phyloP scores from a whole-genome alignment of 35 echinoderm and acorn worm species.

The Heliocidaris tuberculata region DNA sequence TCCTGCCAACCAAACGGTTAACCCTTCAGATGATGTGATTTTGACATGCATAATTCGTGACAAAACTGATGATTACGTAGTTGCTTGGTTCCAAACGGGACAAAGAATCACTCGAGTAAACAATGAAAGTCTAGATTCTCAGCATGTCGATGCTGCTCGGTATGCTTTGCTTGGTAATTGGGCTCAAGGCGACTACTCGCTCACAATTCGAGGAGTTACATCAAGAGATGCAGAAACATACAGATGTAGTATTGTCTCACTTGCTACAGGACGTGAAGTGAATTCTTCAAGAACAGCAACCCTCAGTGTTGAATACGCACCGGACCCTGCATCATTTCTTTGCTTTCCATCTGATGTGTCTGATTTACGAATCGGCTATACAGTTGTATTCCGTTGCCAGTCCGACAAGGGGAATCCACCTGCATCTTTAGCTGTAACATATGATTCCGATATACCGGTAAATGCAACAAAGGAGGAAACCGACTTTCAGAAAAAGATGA shows the following conservation, averaged over 20 bases:
- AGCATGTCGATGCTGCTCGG: neutral
- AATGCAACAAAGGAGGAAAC: no score
- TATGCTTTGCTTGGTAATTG: neutral
- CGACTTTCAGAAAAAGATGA: no score
- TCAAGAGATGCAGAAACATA: no score
- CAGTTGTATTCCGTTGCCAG: neutral
- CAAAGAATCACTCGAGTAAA: neutral
- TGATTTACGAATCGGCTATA: no score
- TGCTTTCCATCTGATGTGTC: no score
- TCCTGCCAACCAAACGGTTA: neutral
- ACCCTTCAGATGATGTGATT: neutral
- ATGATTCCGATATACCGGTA: neutral
- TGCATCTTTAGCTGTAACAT: neutral
- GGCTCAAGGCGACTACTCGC: neutral
- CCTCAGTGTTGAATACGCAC: no score
- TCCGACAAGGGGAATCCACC: neutral
- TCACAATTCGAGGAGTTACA: no score
- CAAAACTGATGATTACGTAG: neutral
- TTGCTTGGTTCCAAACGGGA: neutral
- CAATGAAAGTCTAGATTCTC: conserved; percentile 29
- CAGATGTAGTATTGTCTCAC: no score
- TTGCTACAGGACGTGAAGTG: no score
- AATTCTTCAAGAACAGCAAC: no score
- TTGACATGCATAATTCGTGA: neutral
- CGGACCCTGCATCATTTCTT: no score